Percentiles rank a stretch among this genome's conserved stretches.
Evolutionary conservation across 1,140 invertebrate genomes (phyloP).

Genomic region (Dendrolimus punctatus): DNA sequence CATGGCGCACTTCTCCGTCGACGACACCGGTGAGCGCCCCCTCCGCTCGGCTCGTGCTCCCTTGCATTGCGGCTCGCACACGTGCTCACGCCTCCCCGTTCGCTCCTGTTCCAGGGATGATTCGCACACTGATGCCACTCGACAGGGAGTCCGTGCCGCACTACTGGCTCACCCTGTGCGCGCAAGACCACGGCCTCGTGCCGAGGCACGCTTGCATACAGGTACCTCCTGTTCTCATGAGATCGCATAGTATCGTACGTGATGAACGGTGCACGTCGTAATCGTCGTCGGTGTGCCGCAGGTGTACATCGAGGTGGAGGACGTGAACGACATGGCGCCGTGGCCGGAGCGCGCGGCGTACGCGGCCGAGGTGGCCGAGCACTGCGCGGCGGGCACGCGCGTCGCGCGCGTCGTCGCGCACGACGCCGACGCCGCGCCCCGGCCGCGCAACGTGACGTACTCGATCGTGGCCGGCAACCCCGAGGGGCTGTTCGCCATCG

Average conservation of each 20-base stretch:
- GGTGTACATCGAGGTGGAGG: conserved; percentile 91
- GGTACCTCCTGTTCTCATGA: conserved; percentile 67
- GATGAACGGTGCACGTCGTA: background rate
- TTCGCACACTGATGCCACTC: conserved; percentile 85
- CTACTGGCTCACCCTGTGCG: conserved; percentile 96
- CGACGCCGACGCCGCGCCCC: conserved; percentile 83
- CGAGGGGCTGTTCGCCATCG: conserved; percentile 91
- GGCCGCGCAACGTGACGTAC: conserved; percentile 83
- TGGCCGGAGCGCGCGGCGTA: conserved; percentile 90
- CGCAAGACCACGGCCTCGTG: conserved; percentile 91
- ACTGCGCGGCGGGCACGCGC: conserved; percentile 81
- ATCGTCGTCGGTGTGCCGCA: conserved; percentile 36
- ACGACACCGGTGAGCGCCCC: conserved; percentile 81
- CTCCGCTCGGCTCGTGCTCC: background rate
- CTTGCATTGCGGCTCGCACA: background rate
- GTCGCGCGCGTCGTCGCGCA: conserved; percentile 85
- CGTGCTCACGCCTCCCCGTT: background rate
- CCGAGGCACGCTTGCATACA: conserved; percentile 86
- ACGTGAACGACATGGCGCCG: conserved; percentile 96
- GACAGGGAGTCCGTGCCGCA: conserved; percentile 90
- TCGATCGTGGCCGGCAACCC: conserved; percentile 92
- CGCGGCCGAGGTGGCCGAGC: conserved; percentile 86
- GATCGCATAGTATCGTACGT: background rate
- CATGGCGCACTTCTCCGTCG: conserved; percentile 92
- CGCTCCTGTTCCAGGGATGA: conserved; percentile 77